Base-by-base conservation (phyloP, 2,797 vertebrate species). In the Pygocentrus nattereri region DNA sequence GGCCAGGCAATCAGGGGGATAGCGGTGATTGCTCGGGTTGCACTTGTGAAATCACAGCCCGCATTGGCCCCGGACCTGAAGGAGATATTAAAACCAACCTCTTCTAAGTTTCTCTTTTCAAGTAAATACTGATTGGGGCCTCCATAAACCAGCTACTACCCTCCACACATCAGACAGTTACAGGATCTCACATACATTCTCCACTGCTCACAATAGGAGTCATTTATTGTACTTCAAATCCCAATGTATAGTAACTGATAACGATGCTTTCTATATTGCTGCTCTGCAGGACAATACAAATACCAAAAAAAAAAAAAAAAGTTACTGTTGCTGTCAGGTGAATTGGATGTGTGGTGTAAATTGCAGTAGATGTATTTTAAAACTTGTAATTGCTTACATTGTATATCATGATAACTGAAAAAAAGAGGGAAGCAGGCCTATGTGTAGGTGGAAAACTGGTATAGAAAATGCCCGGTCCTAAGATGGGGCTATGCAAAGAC, bases 31-130 rank as follows among this genome's bases (percentile, higher is more conserved):
- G 84, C 89, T 91, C 79, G 84, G 86, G 86, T 89, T 90, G 79
- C 87, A 93, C 86, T 89, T 91, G 90, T 87, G 85, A 92, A 93
- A 95, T 93, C 90, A 91, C 61, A 83, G 89, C 78, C 88, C 82
- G 85, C 80, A 81, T 87, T 76, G 85, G 89, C 82, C 85, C 87
- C 76, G 76, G 85, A 82, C 86, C 86, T 88, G 88, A 90, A 88
- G 89, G 88, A 89, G 88, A 89, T 91, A 87, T 86, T 87, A 87
- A 87, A 89, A 87, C 86, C 83, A 86, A 84, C 81, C 85, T 87
- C 82, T 87, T 87, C 87, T 84, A 84, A 84, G 87, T 82, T 87
- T 84, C 69, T 77, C 84, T 89, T 88, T 88, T 86, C 87, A 91
- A 89, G 83, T 84, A 88, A 89, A 87, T 81, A 85, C 89, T 91